phyloP scores from a whole-genome alignment of 2,113 vertebrate genomes.

The Mungos mungo region DNA sequence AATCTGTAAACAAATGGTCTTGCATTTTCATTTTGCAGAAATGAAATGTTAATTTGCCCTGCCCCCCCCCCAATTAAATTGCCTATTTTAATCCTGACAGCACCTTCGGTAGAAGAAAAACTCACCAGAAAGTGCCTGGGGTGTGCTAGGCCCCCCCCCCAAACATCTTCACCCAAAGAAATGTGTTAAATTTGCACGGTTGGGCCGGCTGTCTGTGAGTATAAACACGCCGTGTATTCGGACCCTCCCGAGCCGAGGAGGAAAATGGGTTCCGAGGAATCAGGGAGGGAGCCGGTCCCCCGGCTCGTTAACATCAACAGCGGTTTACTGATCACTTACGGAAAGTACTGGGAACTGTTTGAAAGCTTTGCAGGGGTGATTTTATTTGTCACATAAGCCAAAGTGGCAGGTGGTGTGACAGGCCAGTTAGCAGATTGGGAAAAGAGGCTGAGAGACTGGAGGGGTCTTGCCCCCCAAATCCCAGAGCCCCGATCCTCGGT shows the following conservation, averaged over 20 bases:
- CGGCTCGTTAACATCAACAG: neutral
- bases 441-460: neutral
- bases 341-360: too few relatives aligned
- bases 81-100: neutral
- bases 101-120: neutral
- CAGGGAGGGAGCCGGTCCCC: too few relatives aligned
- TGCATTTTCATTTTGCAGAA: neutral
- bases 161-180: neutral
- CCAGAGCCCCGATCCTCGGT: neutral
- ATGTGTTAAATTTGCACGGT: neutral
- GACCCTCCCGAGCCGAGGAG: neutral
- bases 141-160: neutral
- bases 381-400: neutral
- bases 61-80: neutral
- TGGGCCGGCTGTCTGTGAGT: neutral
- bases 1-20: neutral
- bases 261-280: neutral
- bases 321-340: neutral
- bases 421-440: neutral
- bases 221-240: neutral
- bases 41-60: too few relatives aligned
- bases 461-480: neutral
- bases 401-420: neutral
- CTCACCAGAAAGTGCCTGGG: neutral
- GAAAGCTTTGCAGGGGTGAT: neutral